Conservation (phyloP, 2,888 invertebrate species). For the Pachycephus smyrnensis region DNA sequence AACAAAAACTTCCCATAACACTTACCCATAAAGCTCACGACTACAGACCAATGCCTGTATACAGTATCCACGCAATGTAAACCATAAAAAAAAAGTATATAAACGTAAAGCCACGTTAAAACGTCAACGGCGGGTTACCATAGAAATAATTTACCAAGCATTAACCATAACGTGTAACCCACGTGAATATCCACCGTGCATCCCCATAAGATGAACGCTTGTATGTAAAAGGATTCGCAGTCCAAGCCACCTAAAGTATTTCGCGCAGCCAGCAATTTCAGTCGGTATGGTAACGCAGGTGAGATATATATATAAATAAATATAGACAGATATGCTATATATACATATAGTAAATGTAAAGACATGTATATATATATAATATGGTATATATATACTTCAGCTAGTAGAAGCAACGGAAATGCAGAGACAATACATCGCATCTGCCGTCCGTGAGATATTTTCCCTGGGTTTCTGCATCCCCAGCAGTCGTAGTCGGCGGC, state of each 20-base stretch:
- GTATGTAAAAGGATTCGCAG: not conserved
- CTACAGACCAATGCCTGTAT: not conserved
- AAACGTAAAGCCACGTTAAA: too few species aligned
- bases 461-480: slow-evolving; percentile 11
- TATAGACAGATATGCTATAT: not conserved
- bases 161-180: not conserved
- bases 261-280: not conserved
- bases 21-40: not conserved
- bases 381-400: not conserved
- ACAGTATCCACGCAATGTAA: too few species aligned
- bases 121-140: too few species aligned
- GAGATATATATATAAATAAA: not conserved
- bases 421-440: slow-evolving; percentile 36
- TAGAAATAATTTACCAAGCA: too few species aligned
- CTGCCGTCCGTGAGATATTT: slow-evolving; percentile 39
- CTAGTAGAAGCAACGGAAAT: not conserved
- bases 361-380: not conserved
- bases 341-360: too few species aligned
- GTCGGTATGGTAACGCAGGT: too few species aligned
- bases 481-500: not conserved
- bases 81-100: too few species aligned
- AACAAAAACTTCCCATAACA: not conserved
- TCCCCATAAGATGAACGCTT: not conserved
- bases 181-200: not conserved
- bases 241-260: not conserved